Evolutionary conservation across 2,113 vertebrate species (phyloP).

Genomic region (Trematocara zebra): DNA sequence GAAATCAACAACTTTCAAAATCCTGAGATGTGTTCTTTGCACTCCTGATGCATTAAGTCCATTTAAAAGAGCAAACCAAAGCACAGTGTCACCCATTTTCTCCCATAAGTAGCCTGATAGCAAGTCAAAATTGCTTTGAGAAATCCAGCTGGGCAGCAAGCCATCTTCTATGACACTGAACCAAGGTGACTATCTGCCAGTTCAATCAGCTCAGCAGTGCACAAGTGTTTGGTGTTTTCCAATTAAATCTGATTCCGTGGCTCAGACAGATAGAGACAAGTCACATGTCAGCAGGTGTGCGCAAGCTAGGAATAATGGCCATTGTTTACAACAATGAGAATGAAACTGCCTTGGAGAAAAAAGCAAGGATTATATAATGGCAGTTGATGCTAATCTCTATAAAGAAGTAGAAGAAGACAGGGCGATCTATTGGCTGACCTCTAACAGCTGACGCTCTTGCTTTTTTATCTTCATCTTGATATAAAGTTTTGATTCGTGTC

Average conservation of each 20-base stretch:
- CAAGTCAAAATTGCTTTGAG: neutral
- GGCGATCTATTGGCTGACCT: neutral
- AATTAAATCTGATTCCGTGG: neutral
- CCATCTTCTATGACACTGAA: neutral
- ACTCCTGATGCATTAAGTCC: neutral
- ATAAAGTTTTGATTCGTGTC: neutral
- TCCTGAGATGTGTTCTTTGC: neutral
- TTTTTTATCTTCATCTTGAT: neutral
- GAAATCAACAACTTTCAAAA: neutral
- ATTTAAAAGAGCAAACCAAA: neutral
- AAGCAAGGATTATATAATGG: neutral
- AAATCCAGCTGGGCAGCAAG: neutral
- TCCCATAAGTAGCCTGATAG: neutral
- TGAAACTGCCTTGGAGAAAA: neutral
- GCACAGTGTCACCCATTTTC: neutral
- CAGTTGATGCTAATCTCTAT: neutral
- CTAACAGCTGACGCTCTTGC: neutral
- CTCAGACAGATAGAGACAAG: neutral
- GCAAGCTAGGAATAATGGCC: neutral
- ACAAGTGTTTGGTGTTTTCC: rapidly evolving
- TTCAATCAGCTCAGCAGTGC: neutral
- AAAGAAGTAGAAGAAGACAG: neutral
- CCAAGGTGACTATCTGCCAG: neutral
- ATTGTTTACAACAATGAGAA: neutral
- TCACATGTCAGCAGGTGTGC: neutral